Evolutionary conservation across 2,888 invertebrate species (phyloP).

Genomic region (Fragum whitleyi): DNA sequence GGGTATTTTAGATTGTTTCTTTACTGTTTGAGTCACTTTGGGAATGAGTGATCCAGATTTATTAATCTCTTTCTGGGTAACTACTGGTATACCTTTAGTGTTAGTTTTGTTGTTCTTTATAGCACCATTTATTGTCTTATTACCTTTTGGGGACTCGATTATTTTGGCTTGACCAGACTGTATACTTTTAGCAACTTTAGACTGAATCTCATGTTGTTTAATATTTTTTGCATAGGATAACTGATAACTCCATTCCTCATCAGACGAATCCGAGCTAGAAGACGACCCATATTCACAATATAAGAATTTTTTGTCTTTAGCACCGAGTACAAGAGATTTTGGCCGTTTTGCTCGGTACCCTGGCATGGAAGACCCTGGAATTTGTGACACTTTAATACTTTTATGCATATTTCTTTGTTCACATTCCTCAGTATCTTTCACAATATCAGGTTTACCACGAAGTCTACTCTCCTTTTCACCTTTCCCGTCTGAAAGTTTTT

Average conservation of each 20-base stretch:
- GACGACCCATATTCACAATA: constrained; percentile 75
- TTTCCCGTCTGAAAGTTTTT: constrained; percentile 5
- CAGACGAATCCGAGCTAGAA: constrained; percentile 68
- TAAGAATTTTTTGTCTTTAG: constrained; percentile 74
- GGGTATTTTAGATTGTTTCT: constrained; percentile 62
- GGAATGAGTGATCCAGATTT: constrained; percentile 29
- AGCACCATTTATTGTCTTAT: constrained; percentile 11
- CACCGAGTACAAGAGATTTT: constrained; percentile 72
- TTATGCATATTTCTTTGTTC: constrained; percentile 62
- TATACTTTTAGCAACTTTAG: constrained; percentile 63
- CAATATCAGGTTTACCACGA: constrained; percentile 70
- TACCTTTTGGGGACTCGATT: constrained; percentile 49
- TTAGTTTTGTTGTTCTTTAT: constrained; percentile 7
- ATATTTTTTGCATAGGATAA: constrained; percentile 64
- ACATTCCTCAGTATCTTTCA: constrained; percentile 70
- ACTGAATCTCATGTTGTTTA: constrained; percentile 61
- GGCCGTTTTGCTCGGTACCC: constrained; percentile 65
- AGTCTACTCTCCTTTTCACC: constrained; percentile 34
- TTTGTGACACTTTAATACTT: constrained; percentile 57
- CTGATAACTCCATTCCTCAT: constrained; percentile 68
- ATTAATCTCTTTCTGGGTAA: background rate
- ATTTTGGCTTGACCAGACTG: constrained; percentile 54
- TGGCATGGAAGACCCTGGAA: constrained; percentile 58
- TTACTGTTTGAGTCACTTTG: constrained; percentile 34
- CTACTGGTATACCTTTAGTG: background rate